Evolutionary conservation across 2,797 vertebrate genomes (phyloP).

Genomic region (Echeneis naucrates): DNA sequence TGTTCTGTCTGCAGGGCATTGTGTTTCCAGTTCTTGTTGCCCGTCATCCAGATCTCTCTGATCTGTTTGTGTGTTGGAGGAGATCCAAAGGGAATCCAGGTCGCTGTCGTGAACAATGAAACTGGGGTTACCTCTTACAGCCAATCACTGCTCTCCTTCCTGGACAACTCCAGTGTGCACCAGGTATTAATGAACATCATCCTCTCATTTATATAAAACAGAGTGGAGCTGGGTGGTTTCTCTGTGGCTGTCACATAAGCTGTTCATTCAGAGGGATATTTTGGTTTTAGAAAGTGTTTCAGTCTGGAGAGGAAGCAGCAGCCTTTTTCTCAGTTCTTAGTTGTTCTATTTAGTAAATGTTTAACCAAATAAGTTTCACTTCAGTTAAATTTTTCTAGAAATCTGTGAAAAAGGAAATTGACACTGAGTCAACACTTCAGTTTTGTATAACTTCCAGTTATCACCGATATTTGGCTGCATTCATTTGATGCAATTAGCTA

Average conservation of each 20-base stretch:
- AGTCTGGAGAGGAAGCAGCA: conserved; percentile 4
- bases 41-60: conserved; percentile 87
- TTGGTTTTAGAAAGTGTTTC: neutral
- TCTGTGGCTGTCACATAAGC: neutral
- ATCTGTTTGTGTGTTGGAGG: conserved; percentile 86
- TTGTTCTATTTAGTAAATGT: neutral
- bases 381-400: conserved; percentile 32
- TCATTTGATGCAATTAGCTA: neutral
- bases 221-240: conserved; percentile 8
- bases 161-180: conserved; percentile 84
- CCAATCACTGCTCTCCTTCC: conserved; percentile 78
- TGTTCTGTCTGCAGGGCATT: conserved; percentile 74
- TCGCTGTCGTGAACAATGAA: conserved; percentile 88
- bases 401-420: neutral
- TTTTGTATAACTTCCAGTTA: too few relatives aligned
- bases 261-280: too few relatives aligned
- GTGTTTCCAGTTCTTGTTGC: conserved; percentile 88
- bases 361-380: conserved; percentile 31
- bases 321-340: neutral
- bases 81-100: conserved; percentile 79
- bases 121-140: conserved; percentile 77
- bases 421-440: neutral
- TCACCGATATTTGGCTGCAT: too few relatives aligned
- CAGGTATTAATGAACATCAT: conserved; percentile 76
- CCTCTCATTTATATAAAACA: neutral